Evolutionary conservation across 2,888 invertebrate genomes (phyloP).

Genomic region (Creontiades dilutus): DNA sequence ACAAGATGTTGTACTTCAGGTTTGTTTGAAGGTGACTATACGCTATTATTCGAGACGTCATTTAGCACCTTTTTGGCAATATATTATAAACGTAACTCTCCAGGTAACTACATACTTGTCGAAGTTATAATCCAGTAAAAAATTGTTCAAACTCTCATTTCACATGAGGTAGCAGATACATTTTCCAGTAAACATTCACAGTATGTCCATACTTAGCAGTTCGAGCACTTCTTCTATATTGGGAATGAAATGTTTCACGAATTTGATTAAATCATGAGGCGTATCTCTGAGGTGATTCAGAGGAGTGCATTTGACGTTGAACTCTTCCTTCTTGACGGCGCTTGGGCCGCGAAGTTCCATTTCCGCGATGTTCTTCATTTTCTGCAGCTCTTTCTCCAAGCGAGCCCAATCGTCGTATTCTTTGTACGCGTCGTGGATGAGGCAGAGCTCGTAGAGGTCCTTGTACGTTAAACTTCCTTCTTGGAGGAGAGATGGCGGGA

Average conservation of each 20-base stretch:
- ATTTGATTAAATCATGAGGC: conserved; percentile 23
- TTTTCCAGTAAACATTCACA: too few species aligned
- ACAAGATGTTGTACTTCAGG: too few species aligned
- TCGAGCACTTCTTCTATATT: conserved; percentile 58
- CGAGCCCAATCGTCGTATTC: conserved; percentile 49
- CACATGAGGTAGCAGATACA: too few species aligned
- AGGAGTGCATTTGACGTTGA: conserved; percentile 37
- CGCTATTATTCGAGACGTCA: too few species aligned
- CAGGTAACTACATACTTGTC: too few species aligned
- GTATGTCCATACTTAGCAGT: conserved; percentile 27
- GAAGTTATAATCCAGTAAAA: too few species aligned
- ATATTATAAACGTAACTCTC: too few species aligned
- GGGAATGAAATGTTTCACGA: conserved; percentile 58
- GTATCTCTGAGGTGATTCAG: conserved; percentile 43
- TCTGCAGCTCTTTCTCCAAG: conserved; percentile 34
- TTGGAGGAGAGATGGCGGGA: conserved; percentile 41
- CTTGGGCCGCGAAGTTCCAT: not conserved
- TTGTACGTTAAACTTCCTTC: conserved; percentile 13
- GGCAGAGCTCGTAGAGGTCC: conserved; percentile 3
- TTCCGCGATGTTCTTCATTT: not conserved
- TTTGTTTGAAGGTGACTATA: too few species aligned
- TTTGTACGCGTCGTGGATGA: conserved; percentile 48
- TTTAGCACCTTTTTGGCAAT: too few species aligned
- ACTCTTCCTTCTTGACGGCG: not conserved
- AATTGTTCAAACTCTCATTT: too few species aligned